phyloP scores from a whole-genome alignment of 2,113 vertebrate species.

The Porphyrio hochstetteri region DNA sequence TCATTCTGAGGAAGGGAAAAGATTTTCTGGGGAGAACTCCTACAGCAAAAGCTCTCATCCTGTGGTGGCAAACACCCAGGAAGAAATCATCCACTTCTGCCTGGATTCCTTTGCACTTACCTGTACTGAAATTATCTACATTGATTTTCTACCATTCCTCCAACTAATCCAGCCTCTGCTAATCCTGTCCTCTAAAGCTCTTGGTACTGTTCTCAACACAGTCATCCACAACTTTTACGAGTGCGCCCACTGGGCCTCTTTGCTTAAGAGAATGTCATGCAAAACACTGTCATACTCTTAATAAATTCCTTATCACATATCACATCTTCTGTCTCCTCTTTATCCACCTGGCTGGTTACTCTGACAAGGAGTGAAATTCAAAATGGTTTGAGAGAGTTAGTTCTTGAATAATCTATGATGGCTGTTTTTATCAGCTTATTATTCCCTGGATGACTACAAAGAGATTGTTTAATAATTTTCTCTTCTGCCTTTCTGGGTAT shows the following conservation, averaged over 20 bases:
- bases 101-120: not conserved
- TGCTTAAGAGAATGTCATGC: not conserved
- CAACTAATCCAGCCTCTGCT: not conserved
- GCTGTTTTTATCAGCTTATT: not conserved
- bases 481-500: not conserved
- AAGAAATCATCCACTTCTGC: not conserved
- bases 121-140: not conserved
- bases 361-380: slow-evolving; percentile 28
- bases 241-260: not conserved
- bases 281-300: not conserved
- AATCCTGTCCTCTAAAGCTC: not conserved
- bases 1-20: not conserved
- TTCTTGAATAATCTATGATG: slow-evolving; percentile 7
- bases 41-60: not conserved
- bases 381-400: not conserved
- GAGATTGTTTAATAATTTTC: not conserved
- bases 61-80: not conserved
- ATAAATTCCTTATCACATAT: slow-evolving; percentile 30
- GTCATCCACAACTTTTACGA: not conserved
- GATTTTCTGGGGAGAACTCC: not conserved
- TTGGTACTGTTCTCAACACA: not conserved
- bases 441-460: not conserved
- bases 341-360: slow-evolving; percentile 12
- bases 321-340: slow-evolving; percentile 2
- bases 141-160: not conserved